A percentile compares a stretch with the other conserved stretches of the same genome.
These are phyloP conservation scores for Apodemus speciosus DNA, from an alignment of 2,113 vertebrate species.

Conservation along the genomic window DNA sequence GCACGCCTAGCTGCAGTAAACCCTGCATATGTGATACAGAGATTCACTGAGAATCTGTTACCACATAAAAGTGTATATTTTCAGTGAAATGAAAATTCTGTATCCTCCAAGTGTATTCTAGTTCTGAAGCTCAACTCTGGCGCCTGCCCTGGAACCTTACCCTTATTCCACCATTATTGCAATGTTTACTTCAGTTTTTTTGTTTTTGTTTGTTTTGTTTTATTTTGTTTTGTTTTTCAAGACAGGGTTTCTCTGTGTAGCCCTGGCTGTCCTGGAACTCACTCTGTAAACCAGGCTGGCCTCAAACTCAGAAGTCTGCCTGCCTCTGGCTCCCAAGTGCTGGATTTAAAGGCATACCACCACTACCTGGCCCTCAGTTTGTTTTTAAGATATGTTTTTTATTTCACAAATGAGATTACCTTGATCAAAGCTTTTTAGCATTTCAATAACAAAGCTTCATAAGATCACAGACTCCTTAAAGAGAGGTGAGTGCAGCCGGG, in stretches of 20 bases:
- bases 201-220: not conserved
- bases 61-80: constrained; percentile 23
- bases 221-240: no score
- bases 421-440: constrained; percentile 54
- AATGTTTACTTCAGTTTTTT: not conserved
- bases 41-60: constrained; percentile 45
- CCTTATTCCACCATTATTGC: constrained; percentile 10
- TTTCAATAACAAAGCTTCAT: constrained; percentile 48
- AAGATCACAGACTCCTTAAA: not conserved
- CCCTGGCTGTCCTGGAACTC: no score
- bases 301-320: no score
- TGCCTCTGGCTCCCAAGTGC: no score
- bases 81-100: constrained; percentile 58
- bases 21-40: not conserved
- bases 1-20: no score
- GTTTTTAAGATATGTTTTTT: not conserved
- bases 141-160: constrained; percentile 5
- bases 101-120: constrained; percentile 45
- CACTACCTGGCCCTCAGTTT: not conserved
- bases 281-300: no score
- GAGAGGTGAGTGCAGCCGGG: not conserved
- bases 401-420: constrained; percentile 43
- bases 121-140: constrained; percentile 40
- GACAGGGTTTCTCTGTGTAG: no score
- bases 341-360: no score